phyloP scores from a whole-genome alignment of 2,888 invertebrate genomes.

The Camptogramma bilineatum region DNA sequence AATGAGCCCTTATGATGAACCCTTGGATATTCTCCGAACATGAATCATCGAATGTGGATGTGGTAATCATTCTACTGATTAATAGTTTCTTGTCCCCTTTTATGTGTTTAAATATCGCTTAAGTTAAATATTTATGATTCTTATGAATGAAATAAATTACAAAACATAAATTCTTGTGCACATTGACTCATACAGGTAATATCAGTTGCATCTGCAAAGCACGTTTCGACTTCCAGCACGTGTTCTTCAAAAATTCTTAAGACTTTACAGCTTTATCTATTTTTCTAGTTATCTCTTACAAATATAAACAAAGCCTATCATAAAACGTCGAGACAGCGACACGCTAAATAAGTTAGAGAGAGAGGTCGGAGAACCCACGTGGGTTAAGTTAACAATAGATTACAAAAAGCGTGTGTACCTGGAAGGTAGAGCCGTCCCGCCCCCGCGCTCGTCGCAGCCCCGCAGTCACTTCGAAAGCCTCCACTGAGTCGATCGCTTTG shows the following conservation, averaged over 20 bases:
- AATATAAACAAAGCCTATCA: conserved; percentile 75
- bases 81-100: conserved; percentile 14
- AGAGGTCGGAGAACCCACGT: conserved; percentile 72
- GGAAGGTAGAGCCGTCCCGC: conserved; percentile 70
- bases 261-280: conserved; percentile 58
- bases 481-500: conserved; percentile 58
- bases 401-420: conserved; percentile 77
- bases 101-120: conserved; percentile 18
- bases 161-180: neutral
- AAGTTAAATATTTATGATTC: neutral
- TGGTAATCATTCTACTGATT: conserved; percentile 13
- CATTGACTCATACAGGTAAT: conserved; percentile 1
- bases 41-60: conserved; percentile 41
- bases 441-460: conserved; percentile 57
- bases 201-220: conserved; percentile 52
- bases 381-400: conserved; percentile 81
- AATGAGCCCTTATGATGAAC: conserved; percentile 28
- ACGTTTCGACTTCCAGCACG: conserved; percentile 58
- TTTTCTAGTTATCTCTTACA: conserved; percentile 64
- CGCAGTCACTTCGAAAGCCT: conserved; percentile 72
- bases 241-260: conserved; percentile 54
- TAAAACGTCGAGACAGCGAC: conserved; percentile 56
- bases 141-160: neutral
- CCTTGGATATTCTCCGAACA: conserved; percentile 36
- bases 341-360: conserved; percentile 56